Evolutionary conservation across 2,888 invertebrate genomes (phyloP).

Genomic region (Uloborus plumipes): DNA sequence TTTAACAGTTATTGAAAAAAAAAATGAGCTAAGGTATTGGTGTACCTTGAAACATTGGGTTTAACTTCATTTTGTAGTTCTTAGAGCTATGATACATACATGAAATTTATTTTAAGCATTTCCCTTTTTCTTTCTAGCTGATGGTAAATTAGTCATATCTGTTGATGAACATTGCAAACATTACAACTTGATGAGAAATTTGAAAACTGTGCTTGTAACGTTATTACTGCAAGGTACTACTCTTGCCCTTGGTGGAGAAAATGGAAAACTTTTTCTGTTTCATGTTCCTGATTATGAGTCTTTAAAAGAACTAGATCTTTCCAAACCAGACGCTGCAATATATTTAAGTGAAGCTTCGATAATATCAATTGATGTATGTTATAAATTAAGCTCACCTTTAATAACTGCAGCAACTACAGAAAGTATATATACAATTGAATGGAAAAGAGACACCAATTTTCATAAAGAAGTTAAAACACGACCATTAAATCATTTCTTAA

Average conservation of each 20-base stretch:
- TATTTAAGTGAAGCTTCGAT: slow-evolving; percentile 52
- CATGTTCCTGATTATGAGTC: slow-evolving; percentile 20
- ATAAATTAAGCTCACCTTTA: slow-evolving; percentile 6
- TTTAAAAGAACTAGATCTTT: slow-evolving; percentile 16
- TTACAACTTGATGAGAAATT: slow-evolving; percentile 6
- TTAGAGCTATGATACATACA: not conserved
- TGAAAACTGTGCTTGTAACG: slow-evolving; percentile 22
- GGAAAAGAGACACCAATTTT: not conserved
- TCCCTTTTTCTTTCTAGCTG: slow-evolving; percentile 23
- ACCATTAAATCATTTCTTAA: not conserved
- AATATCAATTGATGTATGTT: slow-evolving; percentile 26
- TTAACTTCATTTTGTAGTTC: too few species aligned
- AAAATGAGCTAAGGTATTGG: too few species aligned
- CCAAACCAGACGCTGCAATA: slow-evolving; percentile 5
- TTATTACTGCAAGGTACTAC: slow-evolving; percentile 30
- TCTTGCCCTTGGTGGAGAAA: slow-evolving; percentile 53
- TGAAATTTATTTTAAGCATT: not conserved
- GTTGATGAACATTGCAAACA: slow-evolving; percentile 12
- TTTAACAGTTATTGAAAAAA: too few species aligned
- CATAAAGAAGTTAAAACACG: not conserved
- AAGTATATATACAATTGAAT: slow-evolving; percentile 22
- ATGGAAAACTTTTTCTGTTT: slow-evolving; percentile 50
- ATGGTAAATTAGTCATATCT: slow-evolving; percentile 39
- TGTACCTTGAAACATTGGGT: too few species aligned
- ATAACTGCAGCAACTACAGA: slow-evolving; percentile 41